Conservation (phyloP, 1,140 invertebrate genomes). For the Rhopalosiphum maidis region DNA sequence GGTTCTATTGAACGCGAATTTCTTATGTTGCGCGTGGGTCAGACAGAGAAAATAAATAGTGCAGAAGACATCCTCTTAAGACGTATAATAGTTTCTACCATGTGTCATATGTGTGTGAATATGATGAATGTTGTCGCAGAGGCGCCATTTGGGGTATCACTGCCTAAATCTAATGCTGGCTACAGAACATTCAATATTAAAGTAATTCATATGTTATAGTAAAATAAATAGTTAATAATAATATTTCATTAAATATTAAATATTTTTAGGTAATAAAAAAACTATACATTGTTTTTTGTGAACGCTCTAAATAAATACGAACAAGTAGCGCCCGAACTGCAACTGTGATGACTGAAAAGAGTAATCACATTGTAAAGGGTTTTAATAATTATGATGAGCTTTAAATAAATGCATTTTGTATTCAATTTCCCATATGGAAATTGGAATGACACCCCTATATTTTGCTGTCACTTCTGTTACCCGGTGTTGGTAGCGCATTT, state of each 20-base stretch:
- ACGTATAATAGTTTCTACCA: neutral
- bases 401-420: neutral
- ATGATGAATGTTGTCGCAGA: neutral
- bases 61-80: neutral
- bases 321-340: neutral
- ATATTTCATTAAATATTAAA: neutral
- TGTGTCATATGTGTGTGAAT: neutral
- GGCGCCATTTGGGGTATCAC: neutral
- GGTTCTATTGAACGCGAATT: neutral
- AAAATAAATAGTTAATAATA: neutral
- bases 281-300: neutral
- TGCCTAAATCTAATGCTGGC: neutral
- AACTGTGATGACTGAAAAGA: neutral
- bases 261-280: neutral
- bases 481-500: neutral
- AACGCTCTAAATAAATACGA: too few relatives aligned
- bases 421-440: neutral
- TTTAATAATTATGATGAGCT: neutral
- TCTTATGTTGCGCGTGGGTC: neutral
- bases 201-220: neutral
- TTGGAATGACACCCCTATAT: neutral
- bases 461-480: neutral
- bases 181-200: neutral
- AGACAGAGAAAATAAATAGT: neutral
- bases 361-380: neutral